Conservation (phyloP, 1,140 invertebrate species). For the Lutraria rhynchaena region DNA sequence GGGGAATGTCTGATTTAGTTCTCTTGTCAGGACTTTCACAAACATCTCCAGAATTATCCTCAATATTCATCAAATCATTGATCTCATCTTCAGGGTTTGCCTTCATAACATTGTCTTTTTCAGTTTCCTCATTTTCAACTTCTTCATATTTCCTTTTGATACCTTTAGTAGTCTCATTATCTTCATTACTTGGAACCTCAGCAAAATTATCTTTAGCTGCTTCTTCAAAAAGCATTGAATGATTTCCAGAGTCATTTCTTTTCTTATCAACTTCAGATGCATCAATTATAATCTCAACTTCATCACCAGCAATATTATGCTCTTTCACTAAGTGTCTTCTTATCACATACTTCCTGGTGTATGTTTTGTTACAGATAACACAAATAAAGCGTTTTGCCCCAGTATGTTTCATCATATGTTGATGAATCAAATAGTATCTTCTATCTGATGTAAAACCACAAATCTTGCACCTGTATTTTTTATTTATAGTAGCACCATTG, state of each 20-base stretch:
- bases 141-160: too few relatives aligned
- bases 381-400: constrained; percentile 11
- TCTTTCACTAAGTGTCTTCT: constrained; percentile 23
- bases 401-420: constrained; percentile 40
- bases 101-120: not conserved
- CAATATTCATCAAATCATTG: not conserved
- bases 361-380: constrained; percentile 37
- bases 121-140: too few relatives aligned
- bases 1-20: not conserved
- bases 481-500: not conserved
- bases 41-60: not conserved
- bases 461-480: constrained; percentile 18
- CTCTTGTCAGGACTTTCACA: not conserved
- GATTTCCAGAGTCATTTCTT: not conserved
- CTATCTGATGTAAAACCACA: constrained; percentile 39
- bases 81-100: not conserved
- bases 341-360: constrained; percentile 30
- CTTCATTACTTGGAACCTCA: too few relatives aligned
- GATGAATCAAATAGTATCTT: constrained; percentile 35
- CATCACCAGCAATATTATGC: constrained; percentile 16
- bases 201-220: not conserved
- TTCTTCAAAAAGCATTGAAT: not conserved
- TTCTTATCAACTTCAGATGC: constrained; percentile 27
- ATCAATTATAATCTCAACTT: constrained; percentile 13
- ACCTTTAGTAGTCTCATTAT: too few relatives aligned